A percentile compares a stretch with the other conserved stretches of the same genome.
Conservation (phyloP, 2,888 invertebrate species). For the Leistus spinibarbis region DNA sequence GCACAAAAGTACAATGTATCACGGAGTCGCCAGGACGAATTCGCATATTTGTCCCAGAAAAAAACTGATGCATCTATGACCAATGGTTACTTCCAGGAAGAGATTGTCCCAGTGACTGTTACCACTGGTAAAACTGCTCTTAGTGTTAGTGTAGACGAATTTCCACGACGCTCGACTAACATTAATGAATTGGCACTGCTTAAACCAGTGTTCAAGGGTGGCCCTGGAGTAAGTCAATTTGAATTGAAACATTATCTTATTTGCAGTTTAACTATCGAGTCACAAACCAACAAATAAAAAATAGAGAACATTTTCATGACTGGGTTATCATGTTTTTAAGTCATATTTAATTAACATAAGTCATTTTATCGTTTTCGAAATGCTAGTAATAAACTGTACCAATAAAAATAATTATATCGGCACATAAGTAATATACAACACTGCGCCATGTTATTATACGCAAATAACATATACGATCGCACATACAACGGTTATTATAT, state of each 20-base stretch:
- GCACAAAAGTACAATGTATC: constrained; percentile 69
- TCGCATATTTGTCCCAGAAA: constrained; percentile 71
- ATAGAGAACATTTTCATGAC: not conserved
- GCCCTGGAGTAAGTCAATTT: constrained; percentile 43
- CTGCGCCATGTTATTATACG: too few species aligned
- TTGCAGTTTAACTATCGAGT: too few species aligned
- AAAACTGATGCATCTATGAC: constrained; percentile 67
- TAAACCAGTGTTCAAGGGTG: constrained; percentile 69
- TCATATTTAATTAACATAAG: too few species aligned
- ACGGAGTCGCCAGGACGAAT: constrained; percentile 73
- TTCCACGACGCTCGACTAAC: constrained; percentile 67
- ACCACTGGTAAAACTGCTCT: constrained; percentile 41
- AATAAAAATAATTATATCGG: too few species aligned
- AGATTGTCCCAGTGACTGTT: constrained; percentile 71
- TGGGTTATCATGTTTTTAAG: too few species aligned
- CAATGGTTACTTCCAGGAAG: constrained; percentile 68
- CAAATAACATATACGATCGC: too few species aligned
- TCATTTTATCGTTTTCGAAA: too few species aligned
- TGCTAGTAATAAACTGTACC: too few species aligned
- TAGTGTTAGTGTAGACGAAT: constrained; percentile 69
- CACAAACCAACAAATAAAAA: not conserved
- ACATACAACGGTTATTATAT: too few species aligned
- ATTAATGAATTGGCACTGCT: constrained; percentile 66
- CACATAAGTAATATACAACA: too few species aligned
- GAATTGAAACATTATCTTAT: too few species aligned